Evolutionary conservation across 1,140 invertebrate genomes (phyloP), one percentile per base, ranked within the genome.

Genomic region (Fopius arisanus): DNA sequence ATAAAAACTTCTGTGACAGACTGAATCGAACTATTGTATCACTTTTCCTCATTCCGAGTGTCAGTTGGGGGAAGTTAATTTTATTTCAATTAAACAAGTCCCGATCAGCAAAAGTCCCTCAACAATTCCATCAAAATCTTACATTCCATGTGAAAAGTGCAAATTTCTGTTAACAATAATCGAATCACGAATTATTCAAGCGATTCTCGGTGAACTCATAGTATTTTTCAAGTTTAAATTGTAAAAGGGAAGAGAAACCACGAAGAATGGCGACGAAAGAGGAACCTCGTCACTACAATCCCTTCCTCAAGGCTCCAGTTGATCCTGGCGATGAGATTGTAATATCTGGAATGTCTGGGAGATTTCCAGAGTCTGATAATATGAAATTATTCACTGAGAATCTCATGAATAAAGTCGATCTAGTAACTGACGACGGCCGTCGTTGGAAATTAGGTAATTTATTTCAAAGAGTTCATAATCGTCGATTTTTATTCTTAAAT

Each of bases 351-450:
- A 91, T 97, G 12, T 91, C 96, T 0, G 96, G 96, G 12, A 90
- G 92, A 80, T 97, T 96, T 86, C 97, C 97, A 0, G 92, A 97
- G 77, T 95, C 94, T 0, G 90, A 93, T 41, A 95, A 94, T 81
- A 90, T 98, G 37, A 83, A 90, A 16, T 91, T 96, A 77, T 94
- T 97, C 54, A 88, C 91, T 65, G 91, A 96, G 54, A 94, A 97
- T 83, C 89, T 98, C 0, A 88, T 92, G 76, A 89, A 90, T 33
- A 89, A 94, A 83, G 91, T 94, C n/a, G 95, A 97, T 81, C 90
- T 97, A 81, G 90, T 97, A 21, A 93, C 94, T 2, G 92, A 91
- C 9, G 94, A 96, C 79, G 90, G 91, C 70, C 88, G 93, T 16
- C 90, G 96, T 73, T 97, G 95, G 95, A 90, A 91, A 79, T 84